Evolutionary conservation across 1,140 invertebrate species (phyloP).

Genomic region (Gerris buenoi): DNA sequence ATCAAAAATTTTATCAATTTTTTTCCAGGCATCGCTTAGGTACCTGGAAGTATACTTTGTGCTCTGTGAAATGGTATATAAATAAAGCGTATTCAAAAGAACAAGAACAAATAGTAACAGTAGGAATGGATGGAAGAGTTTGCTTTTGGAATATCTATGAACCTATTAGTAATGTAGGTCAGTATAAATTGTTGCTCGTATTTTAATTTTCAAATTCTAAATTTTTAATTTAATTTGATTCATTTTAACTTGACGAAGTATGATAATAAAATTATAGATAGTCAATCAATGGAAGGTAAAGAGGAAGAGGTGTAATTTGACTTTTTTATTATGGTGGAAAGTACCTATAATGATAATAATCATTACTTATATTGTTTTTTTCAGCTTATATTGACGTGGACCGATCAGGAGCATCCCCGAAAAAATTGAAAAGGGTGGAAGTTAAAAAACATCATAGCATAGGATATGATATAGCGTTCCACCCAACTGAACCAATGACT

Average conservation of each 20-base stretch:
- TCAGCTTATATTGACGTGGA: neutral
- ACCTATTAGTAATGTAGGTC: neutral
- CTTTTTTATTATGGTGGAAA: no score
- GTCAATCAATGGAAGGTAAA: no score
- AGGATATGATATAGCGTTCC: neutral
- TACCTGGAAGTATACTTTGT: neutral
- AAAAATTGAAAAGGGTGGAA: neutral
- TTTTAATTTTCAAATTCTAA: no score
- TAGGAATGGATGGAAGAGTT: neutral
- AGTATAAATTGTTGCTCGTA: no score
- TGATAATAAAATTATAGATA: no score
- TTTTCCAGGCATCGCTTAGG: neutral
- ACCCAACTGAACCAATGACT: neutral
- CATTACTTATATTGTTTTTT: no score
- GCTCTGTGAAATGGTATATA: neutral
- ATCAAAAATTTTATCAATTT: no score
- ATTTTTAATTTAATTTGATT: no score
- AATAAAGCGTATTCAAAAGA: neutral
- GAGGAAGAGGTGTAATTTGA: no score
- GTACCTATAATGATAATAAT: no score
- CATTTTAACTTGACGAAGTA: no score
- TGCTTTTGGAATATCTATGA: neutral
- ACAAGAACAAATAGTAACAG: neutral
- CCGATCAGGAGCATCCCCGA: neutral
- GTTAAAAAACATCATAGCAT: neutral